Base-by-base conservation (phyloP, 2,888 invertebrate species). In the Drosophila kuntzei region DNA sequence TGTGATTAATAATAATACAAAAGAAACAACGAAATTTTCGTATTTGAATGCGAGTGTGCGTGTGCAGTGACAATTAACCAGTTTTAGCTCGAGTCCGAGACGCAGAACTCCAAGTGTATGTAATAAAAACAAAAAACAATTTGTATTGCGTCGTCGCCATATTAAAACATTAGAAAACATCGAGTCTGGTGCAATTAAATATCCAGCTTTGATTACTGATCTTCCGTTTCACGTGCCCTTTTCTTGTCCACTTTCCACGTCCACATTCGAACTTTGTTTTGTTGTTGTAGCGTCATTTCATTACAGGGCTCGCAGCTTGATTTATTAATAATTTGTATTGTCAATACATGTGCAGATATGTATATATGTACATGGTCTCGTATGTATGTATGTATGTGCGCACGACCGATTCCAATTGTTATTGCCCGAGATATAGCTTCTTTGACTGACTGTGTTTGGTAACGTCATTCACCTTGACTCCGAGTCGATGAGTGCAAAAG, bases 381-480 rank as follows among this genome's bases (percentile, higher is more conserved):
- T 18, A 4, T 46, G 16, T 41, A 5, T 22, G n/a, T 22, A n/a
- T 36, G 34, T 46, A 8, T 44, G 25, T 49, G 25, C 55, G 39
- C 46, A 32, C 44, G 32, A 39, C 34, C 41, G 32, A 60, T 51
- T 53, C 54, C 47, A 51, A 61, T 76, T 68, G 68, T 57, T 76
- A 46, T 67, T 71, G 58, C 61, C 36, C 20, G 59, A 54, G 29
- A 46, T 50, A 44, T 54, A 44, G 61, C 37, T 63, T 55, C 67
- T 62, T 60, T 60, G 59, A 68, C 65, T 60, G 59, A 68, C 65
- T 66, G 51, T 68, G 64, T 79, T 84, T 82, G 81, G 76, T 79
- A 86, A 80, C 82, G 86, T 85, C 80, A 83, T 82, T 82, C 80
- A 83, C 86, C 86, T 83, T 83, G 86, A 80, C 80, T 84, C 64